Percentiles rank a stretch among this genome's conserved stretches.
These are phyloP conservation scores for Crenichthys baileyi DNA, from an alignment of 2,797 vertebrate genomes.

Conservation along the genomic window DNA sequence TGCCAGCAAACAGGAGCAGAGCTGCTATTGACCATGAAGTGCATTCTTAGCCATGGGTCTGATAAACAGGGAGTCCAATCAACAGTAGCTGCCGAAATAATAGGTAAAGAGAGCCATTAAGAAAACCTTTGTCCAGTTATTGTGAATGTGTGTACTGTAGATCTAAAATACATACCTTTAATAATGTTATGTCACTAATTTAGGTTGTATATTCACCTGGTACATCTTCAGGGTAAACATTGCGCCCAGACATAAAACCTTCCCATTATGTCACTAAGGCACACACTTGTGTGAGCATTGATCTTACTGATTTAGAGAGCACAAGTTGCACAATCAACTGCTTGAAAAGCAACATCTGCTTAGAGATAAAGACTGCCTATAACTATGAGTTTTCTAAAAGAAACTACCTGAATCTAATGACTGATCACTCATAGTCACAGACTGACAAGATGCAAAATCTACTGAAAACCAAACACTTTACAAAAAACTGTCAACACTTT, in stretches of 20 bases:
- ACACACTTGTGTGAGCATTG: slow-evolving; percentile 1
- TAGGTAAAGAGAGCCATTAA: background rate
- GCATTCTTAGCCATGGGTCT: slow-evolving; percentile 18
- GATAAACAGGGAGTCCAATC: slow-evolving; percentile 19
- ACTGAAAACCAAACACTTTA: too few relatives aligned
- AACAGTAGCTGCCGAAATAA: background rate
- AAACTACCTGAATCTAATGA: background rate
- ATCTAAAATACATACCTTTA: background rate
- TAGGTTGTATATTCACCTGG: background rate
- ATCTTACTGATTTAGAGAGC: slow-evolving; percentile 12
- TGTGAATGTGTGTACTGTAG: background rate
- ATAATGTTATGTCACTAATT: background rate
- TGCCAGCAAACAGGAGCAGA: slow-evolving; percentile 13
- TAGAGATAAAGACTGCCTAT: background rate
- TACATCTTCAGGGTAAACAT: background rate
- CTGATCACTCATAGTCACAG: background rate
- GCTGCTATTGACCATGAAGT: slow-evolving; percentile 40
- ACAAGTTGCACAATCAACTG: background rate
- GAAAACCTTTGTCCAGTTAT: background rate
- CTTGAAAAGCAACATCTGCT: background rate
- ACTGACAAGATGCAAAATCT: background rate
- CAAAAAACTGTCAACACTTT: background rate
- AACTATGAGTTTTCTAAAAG: background rate
- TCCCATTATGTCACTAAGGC: background rate
- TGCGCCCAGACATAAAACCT: slow-evolving; percentile 14